A percentile compares a stretch with the other conserved stretches of the same genome.
These are phyloP conservation scores for Allacma fusca DNA, from an alignment of 2,888 invertebrate genomes.

Conservation along the genomic window DNA sequence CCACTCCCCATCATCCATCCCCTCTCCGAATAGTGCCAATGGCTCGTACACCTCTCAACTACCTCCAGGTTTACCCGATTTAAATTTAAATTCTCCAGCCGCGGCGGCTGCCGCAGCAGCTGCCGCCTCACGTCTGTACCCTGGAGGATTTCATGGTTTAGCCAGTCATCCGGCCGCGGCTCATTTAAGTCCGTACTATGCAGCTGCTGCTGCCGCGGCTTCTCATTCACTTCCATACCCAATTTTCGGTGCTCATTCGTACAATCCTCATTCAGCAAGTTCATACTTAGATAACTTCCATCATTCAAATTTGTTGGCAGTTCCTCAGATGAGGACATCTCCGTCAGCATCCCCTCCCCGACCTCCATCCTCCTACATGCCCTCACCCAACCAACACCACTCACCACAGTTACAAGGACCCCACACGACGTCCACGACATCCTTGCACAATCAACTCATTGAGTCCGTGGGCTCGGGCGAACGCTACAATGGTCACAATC, in stretches of 20 bases:
- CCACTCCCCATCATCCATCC: constrained; percentile 47
- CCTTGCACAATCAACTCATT: constrained; percentile 56
- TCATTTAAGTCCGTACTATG: constrained; percentile 52
- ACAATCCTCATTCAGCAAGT: constrained; percentile 49
- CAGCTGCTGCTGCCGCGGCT: constrained; percentile 59
- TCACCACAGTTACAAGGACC: constrained; percentile 41
- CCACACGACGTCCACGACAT: constrained; percentile 52
- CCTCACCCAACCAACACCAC: constrained; percentile 45
- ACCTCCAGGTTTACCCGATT: constrained; percentile 48
- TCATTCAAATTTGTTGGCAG: constrained; percentile 52
- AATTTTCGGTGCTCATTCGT: constrained; percentile 56
- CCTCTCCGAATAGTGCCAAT: constrained; percentile 14
- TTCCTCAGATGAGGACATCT: constrained; percentile 34
- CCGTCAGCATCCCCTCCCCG: constrained; percentile 48
- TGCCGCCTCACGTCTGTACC: constrained; percentile 48
- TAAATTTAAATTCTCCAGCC: constrained; percentile 43
- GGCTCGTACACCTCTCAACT: constrained; percentile 51
- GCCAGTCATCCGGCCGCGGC: constrained; percentile 47
- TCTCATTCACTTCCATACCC: constrained; percentile 57
- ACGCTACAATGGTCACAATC: constrained; percentile 51
- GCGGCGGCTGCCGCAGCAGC: constrained; percentile 50
- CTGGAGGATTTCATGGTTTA: constrained; percentile 46
- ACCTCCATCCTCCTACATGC: constrained; percentile 47
- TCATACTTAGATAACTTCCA: constrained; percentile 59
- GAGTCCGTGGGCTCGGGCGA: constrained; percentile 50